A percentile compares a stretch with the other conserved stretches of the same genome.
phyloP scores from a whole-genome alignment of 2,888 invertebrate genomes.

The Cheilosia impressa region DNA sequence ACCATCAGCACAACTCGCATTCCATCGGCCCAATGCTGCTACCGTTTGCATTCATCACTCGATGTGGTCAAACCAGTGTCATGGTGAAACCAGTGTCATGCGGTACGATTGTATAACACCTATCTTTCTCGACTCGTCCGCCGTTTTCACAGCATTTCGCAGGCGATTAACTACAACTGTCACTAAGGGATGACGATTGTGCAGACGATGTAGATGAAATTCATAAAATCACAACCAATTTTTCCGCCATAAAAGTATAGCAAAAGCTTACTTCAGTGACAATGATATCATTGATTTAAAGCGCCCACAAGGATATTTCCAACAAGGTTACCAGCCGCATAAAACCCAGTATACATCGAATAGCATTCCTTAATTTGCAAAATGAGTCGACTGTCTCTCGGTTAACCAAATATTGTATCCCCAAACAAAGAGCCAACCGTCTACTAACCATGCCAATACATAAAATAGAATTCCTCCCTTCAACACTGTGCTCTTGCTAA shows the following conservation, averaged over 20 bases:
- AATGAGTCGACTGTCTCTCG: slow-evolving; percentile 24
- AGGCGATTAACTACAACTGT: neutral
- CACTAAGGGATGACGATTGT: neutral
- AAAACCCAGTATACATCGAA: slow-evolving; percentile 19
- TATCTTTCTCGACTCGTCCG: neutral
- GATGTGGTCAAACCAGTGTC: neutral
- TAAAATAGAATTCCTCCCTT: slow-evolving; percentile 26
- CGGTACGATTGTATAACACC: neutral
- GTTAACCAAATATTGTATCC: slow-evolving; percentile 12
- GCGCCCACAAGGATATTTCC: neutral
- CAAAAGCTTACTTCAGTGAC: neutral
- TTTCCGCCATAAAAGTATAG: neutral
- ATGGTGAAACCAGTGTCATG: neutral
- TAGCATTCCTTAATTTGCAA: slow-evolving; percentile 28
- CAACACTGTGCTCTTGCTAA: slow-evolving; percentile 21
- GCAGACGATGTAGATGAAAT: neutral
- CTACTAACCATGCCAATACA: slow-evolving; percentile 15
- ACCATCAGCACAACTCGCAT: neutral
- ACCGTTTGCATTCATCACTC: neutral
- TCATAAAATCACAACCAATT: neutral
- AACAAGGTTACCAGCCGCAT: slow-evolving; percentile 9
- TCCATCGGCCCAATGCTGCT: neutral
- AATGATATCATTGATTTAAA: slow-evolving; percentile 1
- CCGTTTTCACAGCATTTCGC: neutral
- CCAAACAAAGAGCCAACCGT: neutral